Percentiles rank a stretch among this genome's conserved stretches.
These are phyloP conservation scores for Chrysomela aeneicollis DNA, from an alignment of 2,888 invertebrate species.

Conservation along the genomic window DNA sequence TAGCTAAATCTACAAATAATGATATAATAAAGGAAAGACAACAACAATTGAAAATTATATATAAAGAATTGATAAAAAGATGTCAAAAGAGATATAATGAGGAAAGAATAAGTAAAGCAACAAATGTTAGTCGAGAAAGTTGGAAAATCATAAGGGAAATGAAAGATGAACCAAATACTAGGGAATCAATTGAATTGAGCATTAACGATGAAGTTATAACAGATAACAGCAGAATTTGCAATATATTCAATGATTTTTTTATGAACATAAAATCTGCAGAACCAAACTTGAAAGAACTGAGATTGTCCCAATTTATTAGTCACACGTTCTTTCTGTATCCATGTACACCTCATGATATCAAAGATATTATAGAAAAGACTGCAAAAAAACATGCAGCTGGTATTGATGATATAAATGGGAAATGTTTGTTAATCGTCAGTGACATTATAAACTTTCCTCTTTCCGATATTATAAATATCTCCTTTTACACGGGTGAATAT, in stretches of 20 bases:
- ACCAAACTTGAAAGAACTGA: background rate
- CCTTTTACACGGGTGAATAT: background rate
- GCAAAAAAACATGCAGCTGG: background rate
- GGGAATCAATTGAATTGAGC: background rate
- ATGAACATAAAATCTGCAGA: background rate
- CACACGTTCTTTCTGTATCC: background rate
- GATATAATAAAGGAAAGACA: background rate
- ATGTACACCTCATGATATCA: background rate
- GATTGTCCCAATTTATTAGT: background rate
- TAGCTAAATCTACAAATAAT: background rate
- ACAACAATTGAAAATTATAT: background rate
- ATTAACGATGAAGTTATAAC: background rate
- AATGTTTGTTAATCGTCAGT: background rate
- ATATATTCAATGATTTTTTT: background rate
- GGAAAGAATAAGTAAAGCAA: background rate
- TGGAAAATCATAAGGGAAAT: background rate
- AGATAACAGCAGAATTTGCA: background rate
- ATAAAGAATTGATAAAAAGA: background rate
- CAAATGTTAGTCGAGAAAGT: background rate
- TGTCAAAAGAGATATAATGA: background rate
- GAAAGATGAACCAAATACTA: background rate
- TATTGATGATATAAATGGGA: background rate
- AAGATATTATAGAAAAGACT: background rate
- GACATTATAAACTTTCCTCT: background rate
- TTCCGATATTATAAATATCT: background rate